phyloP scores from a whole-genome alignment of 1,140 invertebrate genomes.

The Euschistus heros region DNA sequence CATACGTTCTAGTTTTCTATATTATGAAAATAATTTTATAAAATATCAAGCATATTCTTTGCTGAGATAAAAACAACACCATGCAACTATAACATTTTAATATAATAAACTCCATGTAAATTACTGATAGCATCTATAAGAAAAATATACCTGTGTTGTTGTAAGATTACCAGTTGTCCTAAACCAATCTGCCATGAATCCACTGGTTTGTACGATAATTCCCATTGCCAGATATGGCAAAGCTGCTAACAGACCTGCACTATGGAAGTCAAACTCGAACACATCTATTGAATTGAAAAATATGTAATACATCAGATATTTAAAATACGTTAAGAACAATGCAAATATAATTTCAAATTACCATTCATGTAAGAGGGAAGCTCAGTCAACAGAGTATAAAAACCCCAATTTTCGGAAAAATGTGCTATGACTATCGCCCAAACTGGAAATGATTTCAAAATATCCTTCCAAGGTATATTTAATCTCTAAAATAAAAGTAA shows the following conservation, averaged over 20 bases:
- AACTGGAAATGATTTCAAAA: conserved; percentile 70
- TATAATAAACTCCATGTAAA: too few relatives aligned
- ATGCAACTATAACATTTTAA: too few relatives aligned
- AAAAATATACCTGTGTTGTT: conserved; percentile 46
- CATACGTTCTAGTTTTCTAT: too few relatives aligned
- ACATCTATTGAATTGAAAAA: conserved; percentile 43
- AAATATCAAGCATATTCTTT: too few relatives aligned
- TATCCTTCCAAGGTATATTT: conserved; percentile 58
- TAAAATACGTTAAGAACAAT: conserved; percentile 4
- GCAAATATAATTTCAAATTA: conserved; percentile 32
- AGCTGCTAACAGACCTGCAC: conserved; percentile 69
- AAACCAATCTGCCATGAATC: conserved; percentile 70
- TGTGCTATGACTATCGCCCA: conserved; percentile 85
- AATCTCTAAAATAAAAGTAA: conserved; percentile 21
- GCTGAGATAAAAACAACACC: too few relatives aligned
- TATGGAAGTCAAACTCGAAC: conserved; percentile 56
- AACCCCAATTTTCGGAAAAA: conserved; percentile 93
- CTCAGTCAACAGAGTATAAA: conserved; percentile 83
- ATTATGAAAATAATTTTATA: too few relatives aligned
- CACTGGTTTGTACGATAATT: conserved; percentile 62
- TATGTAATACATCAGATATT: neutral
- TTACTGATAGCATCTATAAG: too few relatives aligned
- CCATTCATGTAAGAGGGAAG: conserved; percentile 84
- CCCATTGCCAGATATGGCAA: conserved; percentile 80
- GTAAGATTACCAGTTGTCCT: conserved; percentile 49